Conservation (phyloP, 2,113 vertebrate genomes). For the Onychostruthus taczanowskii region DNA sequence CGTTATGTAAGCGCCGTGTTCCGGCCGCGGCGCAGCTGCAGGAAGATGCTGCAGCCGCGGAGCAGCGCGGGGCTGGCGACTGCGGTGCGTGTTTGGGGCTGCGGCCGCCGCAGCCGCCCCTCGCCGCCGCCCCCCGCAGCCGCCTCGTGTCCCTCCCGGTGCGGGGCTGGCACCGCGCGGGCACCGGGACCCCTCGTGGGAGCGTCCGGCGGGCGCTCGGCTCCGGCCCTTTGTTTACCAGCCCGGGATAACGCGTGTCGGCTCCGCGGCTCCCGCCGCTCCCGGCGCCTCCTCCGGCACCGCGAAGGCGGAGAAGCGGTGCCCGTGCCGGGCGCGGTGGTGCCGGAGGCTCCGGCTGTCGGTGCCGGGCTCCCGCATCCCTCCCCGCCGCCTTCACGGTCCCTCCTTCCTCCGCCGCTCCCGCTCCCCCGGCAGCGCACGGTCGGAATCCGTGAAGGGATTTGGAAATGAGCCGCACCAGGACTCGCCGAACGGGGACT, state of each 20-base stretch:
- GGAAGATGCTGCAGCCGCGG: conserved; percentile 35
- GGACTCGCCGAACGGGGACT: neutral
- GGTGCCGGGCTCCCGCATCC: neutral
- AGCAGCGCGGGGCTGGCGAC: conserved; percentile 24
- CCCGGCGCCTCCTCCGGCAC: neutral
- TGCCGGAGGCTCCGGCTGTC: neutral
- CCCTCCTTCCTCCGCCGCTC: neutral
- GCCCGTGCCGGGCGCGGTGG: neutral
- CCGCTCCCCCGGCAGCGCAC: neutral
- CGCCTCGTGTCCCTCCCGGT: neutral
- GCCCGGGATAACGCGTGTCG: neutral
- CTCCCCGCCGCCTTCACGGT: neutral
- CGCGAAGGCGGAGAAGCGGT: neutral
- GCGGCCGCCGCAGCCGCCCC: neutral
- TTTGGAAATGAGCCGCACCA: neutral
- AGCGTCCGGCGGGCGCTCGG: neutral
- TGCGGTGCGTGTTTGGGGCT: conserved; percentile 10
- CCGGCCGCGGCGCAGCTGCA: conserved; percentile 24
- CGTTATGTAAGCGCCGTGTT: conserved; percentile 32
- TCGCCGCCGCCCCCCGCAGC: neutral
- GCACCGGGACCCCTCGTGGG: neutral
- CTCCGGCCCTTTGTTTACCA: conserved; percentile 33
- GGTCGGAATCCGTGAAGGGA: neutral
- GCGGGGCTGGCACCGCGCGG: neutral
- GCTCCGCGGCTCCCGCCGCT: neutral